Evolutionary conservation across 2,113 vertebrate species (phyloP).

Genomic region (Myiagra hebetior): DNA sequence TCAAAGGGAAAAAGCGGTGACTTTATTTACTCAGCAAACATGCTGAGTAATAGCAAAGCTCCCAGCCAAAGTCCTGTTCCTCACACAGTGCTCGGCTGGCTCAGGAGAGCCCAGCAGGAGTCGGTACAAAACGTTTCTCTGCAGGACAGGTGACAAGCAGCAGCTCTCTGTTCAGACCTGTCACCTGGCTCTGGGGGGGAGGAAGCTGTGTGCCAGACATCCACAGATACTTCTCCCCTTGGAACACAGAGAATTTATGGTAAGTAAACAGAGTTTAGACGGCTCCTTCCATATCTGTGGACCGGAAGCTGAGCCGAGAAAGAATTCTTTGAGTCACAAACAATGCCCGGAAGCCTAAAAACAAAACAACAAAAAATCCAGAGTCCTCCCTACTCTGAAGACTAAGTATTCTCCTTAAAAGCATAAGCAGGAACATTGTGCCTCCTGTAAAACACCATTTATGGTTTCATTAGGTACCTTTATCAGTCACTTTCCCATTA

Average conservation of each 20-base stretch:
- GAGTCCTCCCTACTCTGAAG: neutral
- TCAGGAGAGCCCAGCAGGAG: neutral
- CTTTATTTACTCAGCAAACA: conserved; percentile 11
- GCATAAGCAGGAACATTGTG: neutral
- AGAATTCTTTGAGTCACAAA: neutral
- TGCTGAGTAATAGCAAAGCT: neutral
- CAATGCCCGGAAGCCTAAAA: conserved; percentile 52
- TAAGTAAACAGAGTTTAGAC: neutral
- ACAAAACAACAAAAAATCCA: neutral
- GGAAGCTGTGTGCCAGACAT: neutral
- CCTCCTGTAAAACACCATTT: neutral
- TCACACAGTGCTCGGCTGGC: neutral
- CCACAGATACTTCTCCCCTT: neutral
- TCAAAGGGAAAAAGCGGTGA: neutral
- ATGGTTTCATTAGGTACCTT: neutral
- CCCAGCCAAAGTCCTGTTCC: neutral
- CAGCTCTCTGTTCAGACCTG: neutral
- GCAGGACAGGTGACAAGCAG: neutral
- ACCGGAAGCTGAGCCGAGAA: neutral
- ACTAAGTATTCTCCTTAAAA: neutral
- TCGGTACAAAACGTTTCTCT: neutral
- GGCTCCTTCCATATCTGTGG: neutral
- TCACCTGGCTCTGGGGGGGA: neutral
- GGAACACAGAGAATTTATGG: neutral
- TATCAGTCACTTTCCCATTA: neutral